A percentile compares a stretch with the other conserved stretches of the same genome.
Conservation (phyloP, 1,140 invertebrate species). For the Carposina sasakii region DNA sequence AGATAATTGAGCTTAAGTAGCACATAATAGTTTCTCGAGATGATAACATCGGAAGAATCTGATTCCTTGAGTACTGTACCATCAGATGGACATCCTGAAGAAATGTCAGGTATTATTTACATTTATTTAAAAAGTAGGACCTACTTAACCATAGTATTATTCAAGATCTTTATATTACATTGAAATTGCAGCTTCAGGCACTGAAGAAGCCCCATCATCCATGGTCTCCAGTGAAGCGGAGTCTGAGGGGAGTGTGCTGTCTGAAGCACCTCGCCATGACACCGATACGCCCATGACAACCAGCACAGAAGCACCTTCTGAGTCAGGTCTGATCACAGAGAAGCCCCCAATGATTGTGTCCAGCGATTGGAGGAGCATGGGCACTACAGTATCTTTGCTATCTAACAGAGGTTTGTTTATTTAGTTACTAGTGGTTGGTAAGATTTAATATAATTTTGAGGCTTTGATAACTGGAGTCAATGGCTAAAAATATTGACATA, state of each 20-base stretch:
- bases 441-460: too few relatives aligned
- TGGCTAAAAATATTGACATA: too few relatives aligned
- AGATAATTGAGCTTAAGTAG: too few relatives aligned
- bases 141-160: not conserved
- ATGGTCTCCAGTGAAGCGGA: slow-evolving; percentile 64
- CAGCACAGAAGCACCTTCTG: slow-evolving; percentile 19
- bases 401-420: slow-evolving; percentile 37
- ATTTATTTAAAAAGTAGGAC: not conserved
- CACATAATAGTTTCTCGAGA: too few relatives aligned
- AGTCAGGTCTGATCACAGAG: too few relatives aligned
- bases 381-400: slow-evolving; percentile 37
- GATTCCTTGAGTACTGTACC: slow-evolving; percentile 51
- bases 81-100: slow-evolving; percentile 52
- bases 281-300: slow-evolving; percentile 15
- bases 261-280: slow-evolving; percentile 40
- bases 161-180: not conserved
- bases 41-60: slow-evolving; percentile 56
- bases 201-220: slow-evolving; percentile 57
- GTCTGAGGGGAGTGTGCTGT: slow-evolving; percentile 54
- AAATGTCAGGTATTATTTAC: slow-evolving; percentile 43
- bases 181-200: slow-evolving; percentile 7
- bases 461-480: too few relatives aligned
- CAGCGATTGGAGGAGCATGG: slow-evolving; percentile 37
- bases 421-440: not conserved
- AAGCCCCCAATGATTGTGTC: slow-evolving; percentile 19